These are phyloP conservation scores for Philotrypesis tridentata DNA, from an alignment of 1,140 invertebrate species.

Conservation along the genomic window DNA sequence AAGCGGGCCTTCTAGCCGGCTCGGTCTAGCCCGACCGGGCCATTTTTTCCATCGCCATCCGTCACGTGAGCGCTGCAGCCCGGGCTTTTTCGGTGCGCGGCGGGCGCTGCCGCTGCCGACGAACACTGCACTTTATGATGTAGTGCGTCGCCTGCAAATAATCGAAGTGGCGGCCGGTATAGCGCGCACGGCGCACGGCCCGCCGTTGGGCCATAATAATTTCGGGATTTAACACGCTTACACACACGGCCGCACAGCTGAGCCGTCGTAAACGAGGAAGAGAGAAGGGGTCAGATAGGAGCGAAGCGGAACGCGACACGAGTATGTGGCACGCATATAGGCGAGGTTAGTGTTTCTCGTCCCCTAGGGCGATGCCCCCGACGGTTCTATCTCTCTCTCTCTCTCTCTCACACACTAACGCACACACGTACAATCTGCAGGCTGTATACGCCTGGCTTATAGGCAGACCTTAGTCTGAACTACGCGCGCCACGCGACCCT, in stretches of 20 bases:
- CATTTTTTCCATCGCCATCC: slow-evolving; percentile 2
- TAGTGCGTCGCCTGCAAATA: slow-evolving; percentile 36
- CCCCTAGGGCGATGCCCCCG: slow-evolving; percentile 61
- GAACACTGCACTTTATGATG: slow-evolving; percentile 11
- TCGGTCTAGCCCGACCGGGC: too few species aligned
- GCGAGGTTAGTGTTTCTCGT: slow-evolving; percentile 27
- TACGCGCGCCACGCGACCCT: slow-evolving; percentile 59
- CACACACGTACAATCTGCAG: too few species aligned
- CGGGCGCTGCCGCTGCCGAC: neutral
- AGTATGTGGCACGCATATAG: slow-evolving; percentile 4
- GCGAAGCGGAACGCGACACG: neutral
- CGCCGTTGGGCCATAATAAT: slow-evolving; percentile 57
- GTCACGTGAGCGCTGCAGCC: neutral
- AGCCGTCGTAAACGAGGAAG: slow-evolving; percentile 51
- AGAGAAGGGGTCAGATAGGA: slow-evolving; percentile 24
- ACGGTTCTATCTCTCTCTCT: too few species aligned
- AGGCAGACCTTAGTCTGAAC: slow-evolving; percentile 37
- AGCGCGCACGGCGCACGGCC: slow-evolving; percentile 41
- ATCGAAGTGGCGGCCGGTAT: slow-evolving; percentile 51
- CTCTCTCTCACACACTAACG: neutral
- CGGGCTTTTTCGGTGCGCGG: neutral
- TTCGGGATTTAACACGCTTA: slow-evolving; percentile 62
- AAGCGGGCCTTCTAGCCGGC: neutral
- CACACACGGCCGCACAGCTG: slow-evolving; percentile 54
- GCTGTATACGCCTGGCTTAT: neutral